Percentiles rank a stretch among this genome's conserved stretches.
These are phyloP conservation scores for Lucilia cuprina DNA, from an alignment of 1,140 invertebrate genomes.

Conservation along the genomic window DNA sequence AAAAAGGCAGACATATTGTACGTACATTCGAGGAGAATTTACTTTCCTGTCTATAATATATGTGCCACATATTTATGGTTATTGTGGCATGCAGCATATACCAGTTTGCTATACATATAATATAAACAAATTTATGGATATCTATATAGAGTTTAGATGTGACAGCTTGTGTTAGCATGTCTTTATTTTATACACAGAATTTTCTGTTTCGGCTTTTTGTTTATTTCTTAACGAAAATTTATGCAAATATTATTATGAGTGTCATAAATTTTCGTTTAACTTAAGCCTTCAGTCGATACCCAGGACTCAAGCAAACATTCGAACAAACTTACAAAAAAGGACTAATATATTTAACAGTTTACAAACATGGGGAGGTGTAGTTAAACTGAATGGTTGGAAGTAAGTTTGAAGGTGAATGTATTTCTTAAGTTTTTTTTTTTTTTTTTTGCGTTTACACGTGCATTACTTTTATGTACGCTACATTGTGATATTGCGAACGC, in stretches of 20 bases:
- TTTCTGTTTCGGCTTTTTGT: background rate
- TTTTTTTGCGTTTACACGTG: background rate
- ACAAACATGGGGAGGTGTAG: too few species aligned
- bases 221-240: background rate
- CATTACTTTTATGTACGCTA: background rate
- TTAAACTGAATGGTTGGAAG: background rate
- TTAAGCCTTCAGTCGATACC: background rate
- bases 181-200: background rate
- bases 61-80: background rate
- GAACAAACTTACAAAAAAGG: background rate
- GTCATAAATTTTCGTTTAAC: constrained; percentile 12
- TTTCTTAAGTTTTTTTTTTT: background rate
- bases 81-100: background rate
- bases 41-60: too few species aligned
- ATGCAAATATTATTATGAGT: constrained; percentile 12
- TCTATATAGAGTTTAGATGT: background rate
- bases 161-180: background rate
- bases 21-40: too few species aligned
- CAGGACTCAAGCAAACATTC: background rate
- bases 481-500: too few species aligned
- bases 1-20: too few species aligned
- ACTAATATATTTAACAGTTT: background rate
- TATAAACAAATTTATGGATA: background rate
- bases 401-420: background rate
- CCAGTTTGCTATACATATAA: background rate